Conservation (phyloP, 2,888 invertebrate species). For the Thecophora atra region DNA sequence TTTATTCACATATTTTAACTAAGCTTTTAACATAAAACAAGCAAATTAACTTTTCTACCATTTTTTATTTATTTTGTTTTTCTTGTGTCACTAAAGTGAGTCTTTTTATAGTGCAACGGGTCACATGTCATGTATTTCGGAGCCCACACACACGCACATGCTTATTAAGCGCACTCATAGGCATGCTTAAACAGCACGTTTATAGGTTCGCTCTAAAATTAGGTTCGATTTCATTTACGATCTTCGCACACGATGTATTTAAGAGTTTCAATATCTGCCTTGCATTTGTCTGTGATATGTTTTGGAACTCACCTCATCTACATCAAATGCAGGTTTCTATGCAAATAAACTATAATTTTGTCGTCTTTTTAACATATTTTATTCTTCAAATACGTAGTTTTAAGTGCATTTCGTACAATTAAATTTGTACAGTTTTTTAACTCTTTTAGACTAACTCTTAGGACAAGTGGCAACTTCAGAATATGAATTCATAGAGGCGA, state of each 20-base stretch:
- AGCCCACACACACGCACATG: too few species aligned
- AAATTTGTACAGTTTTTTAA: conserved; percentile 7
- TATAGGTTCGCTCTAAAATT: conserved; percentile 13
- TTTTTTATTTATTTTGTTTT: background rate
- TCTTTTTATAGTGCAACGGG: conserved; percentile 23
- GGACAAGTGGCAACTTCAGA: too few species aligned
- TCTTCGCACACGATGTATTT: too few species aligned
- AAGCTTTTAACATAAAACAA: background rate
- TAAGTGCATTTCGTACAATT: background rate
- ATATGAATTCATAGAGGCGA: too few species aligned
- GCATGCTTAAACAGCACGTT: too few species aligned
- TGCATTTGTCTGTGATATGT: conserved; percentile 37
- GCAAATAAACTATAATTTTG: background rate
- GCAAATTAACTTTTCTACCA: background rate
- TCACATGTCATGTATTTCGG: conserved; percentile 34
- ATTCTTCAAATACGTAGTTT: background rate
- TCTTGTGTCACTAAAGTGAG: too few species aligned
- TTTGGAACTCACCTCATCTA: conserved; percentile 28
- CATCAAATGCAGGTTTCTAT: background rate
- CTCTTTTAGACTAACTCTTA: background rate
- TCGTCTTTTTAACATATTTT: background rate
- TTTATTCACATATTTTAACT: background rate
- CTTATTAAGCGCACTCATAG: too few species aligned
- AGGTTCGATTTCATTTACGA: too few species aligned
- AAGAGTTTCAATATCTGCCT: too few species aligned